phyloP scores from a whole-genome alignment of 2,888 invertebrate species.

The Brenthis hecate region DNA sequence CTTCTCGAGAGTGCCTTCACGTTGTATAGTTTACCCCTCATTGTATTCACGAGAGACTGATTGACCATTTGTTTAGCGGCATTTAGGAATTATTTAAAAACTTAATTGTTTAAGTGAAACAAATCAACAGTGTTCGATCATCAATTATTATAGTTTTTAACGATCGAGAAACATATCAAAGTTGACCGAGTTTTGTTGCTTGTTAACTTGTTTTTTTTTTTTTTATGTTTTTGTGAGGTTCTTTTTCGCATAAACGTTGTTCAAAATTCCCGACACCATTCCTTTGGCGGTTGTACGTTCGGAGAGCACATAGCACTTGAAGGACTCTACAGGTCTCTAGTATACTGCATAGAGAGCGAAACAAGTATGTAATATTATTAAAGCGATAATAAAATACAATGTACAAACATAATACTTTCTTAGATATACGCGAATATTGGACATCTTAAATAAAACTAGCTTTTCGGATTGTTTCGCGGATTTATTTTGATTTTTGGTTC shows the following conservation, averaged over 20 bases:
- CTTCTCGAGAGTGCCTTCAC: constrained; percentile 37
- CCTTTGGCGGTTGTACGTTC: constrained; percentile 9
- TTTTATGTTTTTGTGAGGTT: constrained; percentile 57
- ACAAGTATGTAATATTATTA: background rate
- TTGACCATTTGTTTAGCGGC: constrained; percentile 75
- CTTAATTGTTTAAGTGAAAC: constrained; percentile 49
- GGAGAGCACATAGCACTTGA: constrained; percentile 26
- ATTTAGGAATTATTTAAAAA: constrained; percentile 67
- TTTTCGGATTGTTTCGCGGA: too few relatives aligned
- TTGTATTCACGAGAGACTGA: constrained; percentile 77
- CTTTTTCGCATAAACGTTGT: constrained; percentile 77
- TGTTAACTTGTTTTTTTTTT: constrained; percentile 32
- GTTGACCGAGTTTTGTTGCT: constrained; percentile 56
- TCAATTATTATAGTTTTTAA: constrained; percentile 51
- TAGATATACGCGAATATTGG: too few relatives aligned
- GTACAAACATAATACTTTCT: too few relatives aligned
- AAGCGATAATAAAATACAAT: too few relatives aligned
- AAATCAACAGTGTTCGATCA: constrained; percentile 36
- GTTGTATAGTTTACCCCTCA: constrained; percentile 45
- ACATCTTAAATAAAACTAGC: too few relatives aligned
- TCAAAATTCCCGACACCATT: constrained; percentile 66
- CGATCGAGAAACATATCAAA: constrained; percentile 75
- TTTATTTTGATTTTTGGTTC: too few relatives aligned
- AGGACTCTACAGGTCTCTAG: constrained; percentile 11
- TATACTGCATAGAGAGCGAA: background rate